phyloP scores from a whole-genome alignment of 1,140 invertebrate genomes.

The Capitella teleta region DNA sequence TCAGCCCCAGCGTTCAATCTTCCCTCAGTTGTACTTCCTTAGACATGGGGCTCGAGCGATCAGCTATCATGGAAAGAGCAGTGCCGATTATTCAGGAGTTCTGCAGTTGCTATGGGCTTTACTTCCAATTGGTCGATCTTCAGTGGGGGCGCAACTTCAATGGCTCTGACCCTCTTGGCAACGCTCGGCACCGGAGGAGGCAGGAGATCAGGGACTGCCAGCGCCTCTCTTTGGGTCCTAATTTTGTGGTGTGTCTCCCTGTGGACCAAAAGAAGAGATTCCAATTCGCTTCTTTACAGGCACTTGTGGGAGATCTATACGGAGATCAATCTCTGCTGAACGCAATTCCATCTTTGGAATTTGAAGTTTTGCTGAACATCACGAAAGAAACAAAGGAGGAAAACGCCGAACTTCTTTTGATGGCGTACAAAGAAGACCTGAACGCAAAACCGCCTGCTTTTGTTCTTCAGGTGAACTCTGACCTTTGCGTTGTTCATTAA shows the following conservation, averaged over 20 bases:
- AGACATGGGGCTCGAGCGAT: slow-evolving; percentile 33
- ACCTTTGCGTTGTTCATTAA: too few relatives aligned
- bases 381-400: too few relatives aligned
- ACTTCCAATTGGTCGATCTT: slow-evolving; percentile 38
- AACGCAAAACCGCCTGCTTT: too few relatives aligned
- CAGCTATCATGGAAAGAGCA: slow-evolving; percentile 20
- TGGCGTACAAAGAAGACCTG: too few relatives aligned
- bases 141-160: slow-evolving; percentile 29
- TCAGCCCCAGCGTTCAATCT: neutral
- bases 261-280: neutral
- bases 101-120: slow-evolving; percentile 23
- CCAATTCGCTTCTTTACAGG: too few relatives aligned
- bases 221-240: slow-evolving; percentile 34
- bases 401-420: too few relatives aligned
- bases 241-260: slow-evolving; percentile 31
- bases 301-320: too few relatives aligned
- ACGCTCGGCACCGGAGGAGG: slow-evolving; percentile 28
- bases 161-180: neutral
- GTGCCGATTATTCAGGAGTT: slow-evolving; percentile 24
- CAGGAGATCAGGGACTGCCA: slow-evolving; percentile 35
- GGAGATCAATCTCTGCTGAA: too few relatives aligned
- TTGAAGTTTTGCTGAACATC: too few relatives aligned
- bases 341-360: too few relatives aligned
- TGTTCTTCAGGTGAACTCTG: too few relatives aligned
- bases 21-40: neutral